Percentiles rank a stretch among this genome's conserved stretches.
These are phyloP conservation scores for Athene noctua DNA, from an alignment of 2,113 vertebrate species.

Conservation along the genomic window DNA sequence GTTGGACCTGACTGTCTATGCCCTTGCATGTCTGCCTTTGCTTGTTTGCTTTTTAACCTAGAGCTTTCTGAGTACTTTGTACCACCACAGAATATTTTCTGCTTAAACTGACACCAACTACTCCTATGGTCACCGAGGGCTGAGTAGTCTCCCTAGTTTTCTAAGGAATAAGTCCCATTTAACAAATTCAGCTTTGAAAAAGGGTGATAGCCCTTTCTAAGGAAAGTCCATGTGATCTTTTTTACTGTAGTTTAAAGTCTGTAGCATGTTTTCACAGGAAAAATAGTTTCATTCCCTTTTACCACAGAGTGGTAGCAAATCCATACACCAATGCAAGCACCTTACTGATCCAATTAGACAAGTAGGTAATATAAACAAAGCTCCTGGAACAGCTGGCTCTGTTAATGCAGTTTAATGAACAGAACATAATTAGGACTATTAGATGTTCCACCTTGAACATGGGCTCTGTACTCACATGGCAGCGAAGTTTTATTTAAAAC, in stretches of 20 bases:
- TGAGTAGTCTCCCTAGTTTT: neutral
- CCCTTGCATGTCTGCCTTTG: neutral
- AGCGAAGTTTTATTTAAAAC: neutral
- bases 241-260: neutral
- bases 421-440: neutral
- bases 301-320: neutral
- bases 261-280: neutral
- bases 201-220: neutral
- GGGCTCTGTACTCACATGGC: neutral
- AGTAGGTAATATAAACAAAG: constrained; percentile 28
- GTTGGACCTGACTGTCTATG: neutral
- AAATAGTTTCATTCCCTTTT: neutral
- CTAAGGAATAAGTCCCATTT: neutral
- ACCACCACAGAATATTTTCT: neutral
- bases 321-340: neutral
- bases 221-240: neutral
- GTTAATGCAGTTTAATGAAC: constrained; percentile 9
- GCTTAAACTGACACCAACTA: neutral
- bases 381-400: neutral
- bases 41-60: constrained; percentile 32
- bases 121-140: neutral
- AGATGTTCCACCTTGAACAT: neutral
- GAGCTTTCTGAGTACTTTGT: constrained; percentile 9
- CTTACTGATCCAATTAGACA: constrained; percentile 10
- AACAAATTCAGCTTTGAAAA: neutral